A percentile compares a stretch with the other conserved stretches of the same genome.
Conservation (phyloP, 2,797 vertebrate genomes). For the Sibirionetta formosa region DNA sequence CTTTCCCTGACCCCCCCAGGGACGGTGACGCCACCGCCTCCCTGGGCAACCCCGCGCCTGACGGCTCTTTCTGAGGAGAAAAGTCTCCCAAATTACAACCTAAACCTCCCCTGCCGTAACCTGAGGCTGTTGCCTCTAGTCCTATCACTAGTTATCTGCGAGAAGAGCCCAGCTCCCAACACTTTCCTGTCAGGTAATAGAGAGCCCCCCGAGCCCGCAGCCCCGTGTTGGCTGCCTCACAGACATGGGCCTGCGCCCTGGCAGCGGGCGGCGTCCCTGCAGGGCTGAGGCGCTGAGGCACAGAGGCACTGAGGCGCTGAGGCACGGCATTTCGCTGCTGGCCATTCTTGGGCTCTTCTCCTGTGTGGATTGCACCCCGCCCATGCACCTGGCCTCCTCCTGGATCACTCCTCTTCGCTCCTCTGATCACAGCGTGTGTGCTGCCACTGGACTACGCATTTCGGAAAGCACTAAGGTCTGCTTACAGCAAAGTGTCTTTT, state of each 20-base stretch:
- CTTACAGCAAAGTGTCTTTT: not conserved
- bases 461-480: not conserved
- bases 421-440: not conserved
- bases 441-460: not conserved
- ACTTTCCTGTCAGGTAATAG: no score
- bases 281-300: no score
- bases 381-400: not conserved
- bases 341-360: fast-evolving
- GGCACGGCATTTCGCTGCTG: not conserved
- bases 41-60: no score
- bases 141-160: no score
- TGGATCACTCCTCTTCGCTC: fast-evolving
- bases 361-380: fast-evolving
- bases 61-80: no score
- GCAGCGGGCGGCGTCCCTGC: fast-evolving
- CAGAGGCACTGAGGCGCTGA: no score
- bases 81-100: no score
- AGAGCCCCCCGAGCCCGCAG: not conserved
- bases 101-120: no score
- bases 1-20: no score
- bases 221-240: not conserved
- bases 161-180: no score
- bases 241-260: fast-evolving
- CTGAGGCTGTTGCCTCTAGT: no score
- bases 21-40: no score